phyloP scores from a whole-genome alignment of 2,888 invertebrate species.

The Phrixothrix hirtus region DNA sequence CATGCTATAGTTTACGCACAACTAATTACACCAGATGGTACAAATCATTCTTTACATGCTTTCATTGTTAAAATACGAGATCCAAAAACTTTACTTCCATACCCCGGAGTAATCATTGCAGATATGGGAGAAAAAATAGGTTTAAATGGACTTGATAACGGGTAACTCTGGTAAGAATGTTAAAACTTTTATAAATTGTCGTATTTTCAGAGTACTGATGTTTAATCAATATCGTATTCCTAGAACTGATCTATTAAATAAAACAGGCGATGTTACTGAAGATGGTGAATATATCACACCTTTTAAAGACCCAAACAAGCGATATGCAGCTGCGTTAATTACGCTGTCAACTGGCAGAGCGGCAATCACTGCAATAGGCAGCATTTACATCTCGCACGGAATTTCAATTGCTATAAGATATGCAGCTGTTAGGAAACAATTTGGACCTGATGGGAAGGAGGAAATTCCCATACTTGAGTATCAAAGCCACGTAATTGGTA shows the following conservation, averaged over 20 bases:
- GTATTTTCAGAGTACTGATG: constrained; percentile 64
- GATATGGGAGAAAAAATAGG: constrained; percentile 94
- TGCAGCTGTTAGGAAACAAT: constrained; percentile 84
- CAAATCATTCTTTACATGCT: constrained; percentile 81
- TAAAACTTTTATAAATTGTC: constrained; percentile 47
- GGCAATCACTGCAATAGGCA: constrained; percentile 65
- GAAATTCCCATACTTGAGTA: constrained; percentile 91
- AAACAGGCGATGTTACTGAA: constrained; percentile 82
- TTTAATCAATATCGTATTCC: constrained; percentile 82
- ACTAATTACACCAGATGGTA: constrained; percentile 76
- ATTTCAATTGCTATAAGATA: constrained; percentile 85
- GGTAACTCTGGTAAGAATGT: constrained; percentile 58
- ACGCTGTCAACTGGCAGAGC: constrained; percentile 82
- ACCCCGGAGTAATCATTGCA: constrained; percentile 81
- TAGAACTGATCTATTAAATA: constrained; percentile 78
- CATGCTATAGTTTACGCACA: constrained; percentile 89
- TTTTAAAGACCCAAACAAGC: constrained; percentile 80
- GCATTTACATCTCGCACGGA: constrained; percentile 70
- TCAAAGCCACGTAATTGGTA: constrained; percentile 74
- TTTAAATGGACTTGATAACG: constrained; percentile 91
- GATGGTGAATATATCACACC: constrained; percentile 80
- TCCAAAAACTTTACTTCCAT: constrained; percentile 69
- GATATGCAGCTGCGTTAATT: constrained; percentile 59
- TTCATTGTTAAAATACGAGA: constrained; percentile 88
- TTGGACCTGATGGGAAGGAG: constrained; percentile 72